Conservation (phyloP, 1,140 invertebrate genomes). For the Ooceraea biroi region DNA sequence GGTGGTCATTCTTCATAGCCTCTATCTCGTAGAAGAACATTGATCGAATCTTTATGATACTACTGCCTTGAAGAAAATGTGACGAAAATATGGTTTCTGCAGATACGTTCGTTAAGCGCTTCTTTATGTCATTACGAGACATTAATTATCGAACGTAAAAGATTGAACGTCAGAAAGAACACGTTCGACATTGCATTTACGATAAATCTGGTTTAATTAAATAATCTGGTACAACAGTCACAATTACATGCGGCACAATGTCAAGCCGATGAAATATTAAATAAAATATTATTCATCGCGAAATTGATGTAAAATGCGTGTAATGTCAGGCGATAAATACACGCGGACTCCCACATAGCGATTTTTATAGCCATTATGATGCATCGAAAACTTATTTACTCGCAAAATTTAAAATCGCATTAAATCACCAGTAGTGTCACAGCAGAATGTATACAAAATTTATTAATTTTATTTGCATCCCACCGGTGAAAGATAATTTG, state of each 20-base stretch:
- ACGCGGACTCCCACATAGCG: too few species aligned
- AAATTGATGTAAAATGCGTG: too few species aligned
- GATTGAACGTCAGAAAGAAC: background rate
- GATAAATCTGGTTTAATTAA: background rate
- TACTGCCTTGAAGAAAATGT: background rate
- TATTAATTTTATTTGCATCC: conserved; percentile 32
- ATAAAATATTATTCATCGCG: background rate
- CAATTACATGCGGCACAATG: background rate
- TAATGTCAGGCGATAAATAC: background rate
- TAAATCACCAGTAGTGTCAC: background rate
- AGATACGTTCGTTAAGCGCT: background rate
- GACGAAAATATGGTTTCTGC: background rate
- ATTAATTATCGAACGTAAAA: background rate
- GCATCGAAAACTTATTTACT: background rate
- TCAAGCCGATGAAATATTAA: background rate
- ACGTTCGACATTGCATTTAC: background rate
- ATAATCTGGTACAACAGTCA: background rate
- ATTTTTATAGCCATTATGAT: background rate
- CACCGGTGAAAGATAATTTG: background rate
- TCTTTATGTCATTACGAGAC: too few species aligned
- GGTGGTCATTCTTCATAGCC: conserved; percentile 65
- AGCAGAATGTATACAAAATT: conserved; percentile 1
- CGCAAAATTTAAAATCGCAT: conserved; percentile 5
- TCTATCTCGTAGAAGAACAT: conserved; percentile 66
- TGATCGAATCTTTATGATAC: conserved; percentile 64